A percentile compares a stretch with the other conserved stretches of the same genome.
These are phyloP conservation scores for Thamnophis elegans DNA, from an alignment of 2,797 vertebrate genomes.

Conservation along the genomic window DNA sequence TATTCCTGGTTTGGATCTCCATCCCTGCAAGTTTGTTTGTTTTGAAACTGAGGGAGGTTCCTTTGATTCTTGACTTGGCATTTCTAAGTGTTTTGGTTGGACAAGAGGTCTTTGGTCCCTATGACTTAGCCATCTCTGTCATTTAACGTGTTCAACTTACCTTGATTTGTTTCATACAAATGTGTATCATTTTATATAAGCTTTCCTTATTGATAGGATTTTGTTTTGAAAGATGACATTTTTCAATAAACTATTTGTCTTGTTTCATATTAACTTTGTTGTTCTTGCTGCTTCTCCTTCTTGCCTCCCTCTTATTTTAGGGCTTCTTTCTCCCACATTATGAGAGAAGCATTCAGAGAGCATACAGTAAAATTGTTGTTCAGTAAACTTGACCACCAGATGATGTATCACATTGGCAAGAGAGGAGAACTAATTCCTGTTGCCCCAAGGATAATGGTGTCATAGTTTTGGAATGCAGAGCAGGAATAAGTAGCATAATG, in stretches of 20 bases:
- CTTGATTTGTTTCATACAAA: not conserved
- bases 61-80: not conserved
- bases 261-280: not conserved
- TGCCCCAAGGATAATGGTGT: not conserved
- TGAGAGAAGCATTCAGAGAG: not conserved
- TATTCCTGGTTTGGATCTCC: not conserved
- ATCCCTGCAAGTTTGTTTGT: not conserved
- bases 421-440: not conserved
- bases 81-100: not conserved
- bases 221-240: not conserved
- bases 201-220: no score
- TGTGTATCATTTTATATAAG: not conserved
- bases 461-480: not conserved
- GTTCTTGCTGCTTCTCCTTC: not conserved
- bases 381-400: not conserved
- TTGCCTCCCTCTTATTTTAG: not conserved
- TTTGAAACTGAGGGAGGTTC: not conserved
- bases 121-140: not conserved
- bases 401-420: not conserved
- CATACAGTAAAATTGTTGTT: not conserved
- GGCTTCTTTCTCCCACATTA: not conserved
- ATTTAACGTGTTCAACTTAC: not conserved
- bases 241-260: not conserved
- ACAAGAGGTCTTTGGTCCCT: not conserved
- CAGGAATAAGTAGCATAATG: not conserved